Conservation (phyloP, 2,888 invertebrate genomes). For the Spisula subtruncata region DNA sequence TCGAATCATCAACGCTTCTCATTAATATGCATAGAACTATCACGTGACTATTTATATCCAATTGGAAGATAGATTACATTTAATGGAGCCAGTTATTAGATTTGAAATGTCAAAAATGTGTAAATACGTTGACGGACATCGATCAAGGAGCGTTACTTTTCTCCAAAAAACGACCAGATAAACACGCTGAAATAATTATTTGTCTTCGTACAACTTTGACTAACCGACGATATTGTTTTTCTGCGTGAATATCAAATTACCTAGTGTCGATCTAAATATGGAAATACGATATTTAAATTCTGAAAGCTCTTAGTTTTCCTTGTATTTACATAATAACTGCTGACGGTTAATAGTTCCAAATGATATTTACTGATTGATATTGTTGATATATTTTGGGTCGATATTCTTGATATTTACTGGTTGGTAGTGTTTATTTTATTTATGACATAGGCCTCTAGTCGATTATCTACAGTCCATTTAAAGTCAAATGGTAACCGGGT, state of each 20-base stretch:
- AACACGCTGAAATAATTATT: constrained; percentile 1
- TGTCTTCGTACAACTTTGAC: background rate
- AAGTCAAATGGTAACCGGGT: too few relatives aligned
- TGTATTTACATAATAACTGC: background rate
- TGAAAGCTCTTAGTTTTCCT: background rate
- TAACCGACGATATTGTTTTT: background rate
- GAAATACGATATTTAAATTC: background rate
- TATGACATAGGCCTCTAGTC: too few relatives aligned
- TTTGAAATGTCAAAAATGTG: constrained; percentile 14
- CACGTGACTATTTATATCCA: constrained; percentile 13
- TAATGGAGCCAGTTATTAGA: constrained; percentile 15
- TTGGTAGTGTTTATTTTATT: too few relatives aligned
- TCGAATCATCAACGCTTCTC: background rate
- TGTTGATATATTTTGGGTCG: too few relatives aligned
- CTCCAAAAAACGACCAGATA: background rate
- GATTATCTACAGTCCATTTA: too few relatives aligned
- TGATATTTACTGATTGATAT: too few relatives aligned
- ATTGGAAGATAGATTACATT: background rate
- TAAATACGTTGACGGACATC: background rate
- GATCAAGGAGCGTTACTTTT: background rate
- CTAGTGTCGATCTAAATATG: background rate
- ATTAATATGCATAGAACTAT: constrained; percentile 6
- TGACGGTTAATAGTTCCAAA: too few relatives aligned
- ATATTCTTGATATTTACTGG: too few relatives aligned
- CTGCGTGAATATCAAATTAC: background rate